Percentiles rank a stretch among this genome's conserved stretches.
Conservation (phyloP, 2,888 invertebrate species). For the Cataglyphis livida region DNA sequence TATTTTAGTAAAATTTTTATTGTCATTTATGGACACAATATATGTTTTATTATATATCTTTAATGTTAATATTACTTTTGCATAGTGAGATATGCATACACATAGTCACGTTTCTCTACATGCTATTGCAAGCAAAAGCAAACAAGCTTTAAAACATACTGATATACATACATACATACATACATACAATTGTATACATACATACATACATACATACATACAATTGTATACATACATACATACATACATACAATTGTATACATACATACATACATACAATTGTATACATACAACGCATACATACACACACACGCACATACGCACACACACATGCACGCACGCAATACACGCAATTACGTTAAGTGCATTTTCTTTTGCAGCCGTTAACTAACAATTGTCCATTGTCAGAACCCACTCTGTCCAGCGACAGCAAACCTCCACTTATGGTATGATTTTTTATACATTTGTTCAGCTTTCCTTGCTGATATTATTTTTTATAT, state of each 20-base stretch:
- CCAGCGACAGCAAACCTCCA: slow-evolving; percentile 86
- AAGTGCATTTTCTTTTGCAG: slow-evolving; percentile 84
- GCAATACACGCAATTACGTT: slow-evolving; percentile 68
- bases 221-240: too few relatives aligned
- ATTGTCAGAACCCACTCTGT: slow-evolving; percentile 86
- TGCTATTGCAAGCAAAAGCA: slow-evolving; percentile 21
- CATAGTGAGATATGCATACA: slow-evolving; percentile 5
- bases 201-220: too few relatives aligned
- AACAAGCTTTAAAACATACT: slow-evolving; percentile 61
- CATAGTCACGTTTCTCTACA: slow-evolving; percentile 24
- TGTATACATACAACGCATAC: too few relatives aligned
- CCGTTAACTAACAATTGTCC: slow-evolving; percentile 86
- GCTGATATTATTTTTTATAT: slow-evolving; percentile 56
- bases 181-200: too few relatives aligned
- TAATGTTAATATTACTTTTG: slow-evolving; percentile 21
- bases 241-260: too few relatives aligned
- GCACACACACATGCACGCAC: background rate
- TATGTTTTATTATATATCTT: background rate
- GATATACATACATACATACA: background rate
- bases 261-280: too few relatives aligned
- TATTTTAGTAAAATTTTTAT: background rate
- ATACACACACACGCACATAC: background rate
- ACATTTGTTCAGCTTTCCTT: slow-evolving; percentile 43
- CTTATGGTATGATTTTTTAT: slow-evolving; percentile 85
- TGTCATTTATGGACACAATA: background rate